Percentiles rank a stretch among this genome's conserved stretches.
These are phyloP conservation scores for Plectrocnemia conspersa DNA, from an alignment of 1,140 invertebrate genomes.

Conservation along the genomic window DNA sequence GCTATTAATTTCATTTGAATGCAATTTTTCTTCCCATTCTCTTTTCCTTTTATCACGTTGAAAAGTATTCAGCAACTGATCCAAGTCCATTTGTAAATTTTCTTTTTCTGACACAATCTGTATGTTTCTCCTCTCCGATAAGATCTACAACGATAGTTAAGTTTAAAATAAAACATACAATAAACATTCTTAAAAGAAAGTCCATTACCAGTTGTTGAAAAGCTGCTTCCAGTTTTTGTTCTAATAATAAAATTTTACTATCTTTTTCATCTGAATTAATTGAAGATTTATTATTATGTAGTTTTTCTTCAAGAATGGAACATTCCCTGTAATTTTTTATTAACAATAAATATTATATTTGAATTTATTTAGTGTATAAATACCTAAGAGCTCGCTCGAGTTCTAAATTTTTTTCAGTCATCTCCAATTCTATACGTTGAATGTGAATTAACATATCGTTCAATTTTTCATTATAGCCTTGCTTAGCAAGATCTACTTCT, in stretches of 20 bases:
- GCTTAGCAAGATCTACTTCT: constrained; percentile 44
- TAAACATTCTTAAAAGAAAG: background rate
- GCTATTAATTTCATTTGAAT: constrained; percentile 38
- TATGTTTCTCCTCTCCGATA: constrained; percentile 43
- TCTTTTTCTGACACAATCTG: constrained; percentile 41
- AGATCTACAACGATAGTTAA: constrained; percentile 33
- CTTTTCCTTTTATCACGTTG: constrained; percentile 40
- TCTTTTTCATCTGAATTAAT: constrained; percentile 42
- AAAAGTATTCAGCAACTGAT: constrained; percentile 40
- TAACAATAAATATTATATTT: background rate
- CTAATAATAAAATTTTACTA: constrained; percentile 46
- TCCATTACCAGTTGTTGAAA: constrained; percentile 48
- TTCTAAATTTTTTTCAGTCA: constrained; percentile 47
- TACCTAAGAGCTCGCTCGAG: constrained; percentile 49
- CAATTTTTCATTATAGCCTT: constrained; percentile 49
- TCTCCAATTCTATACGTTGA: constrained; percentile 44
- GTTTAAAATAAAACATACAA: constrained; percentile 3
- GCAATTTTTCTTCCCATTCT: constrained; percentile 39
- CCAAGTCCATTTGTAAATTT: constrained; percentile 40
- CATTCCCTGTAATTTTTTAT: constrained; percentile 45
- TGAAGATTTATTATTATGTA: constrained; percentile 46
- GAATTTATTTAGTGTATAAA: constrained; percentile 3
- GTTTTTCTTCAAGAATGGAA: constrained; percentile 49
- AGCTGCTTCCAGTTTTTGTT: constrained; percentile 50
- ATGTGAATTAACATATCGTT: constrained; percentile 49